Evolutionary conservation across 2,797 vertebrate genomes (phyloP).

Genomic region (Chelidonichthys spinosus): DNA sequence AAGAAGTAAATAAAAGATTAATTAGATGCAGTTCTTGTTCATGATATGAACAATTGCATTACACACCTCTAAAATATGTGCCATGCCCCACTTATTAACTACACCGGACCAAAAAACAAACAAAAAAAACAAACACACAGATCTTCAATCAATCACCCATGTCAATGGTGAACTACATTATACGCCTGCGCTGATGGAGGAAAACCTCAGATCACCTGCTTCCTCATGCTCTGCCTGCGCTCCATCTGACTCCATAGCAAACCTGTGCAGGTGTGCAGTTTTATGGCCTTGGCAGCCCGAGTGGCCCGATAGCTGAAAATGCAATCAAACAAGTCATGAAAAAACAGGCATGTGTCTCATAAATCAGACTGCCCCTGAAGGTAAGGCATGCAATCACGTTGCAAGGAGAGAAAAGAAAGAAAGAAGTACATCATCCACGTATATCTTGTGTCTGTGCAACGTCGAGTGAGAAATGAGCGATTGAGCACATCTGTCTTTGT

Average conservation of each 20-base stretch:
- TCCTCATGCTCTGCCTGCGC: conserved; percentile 52
- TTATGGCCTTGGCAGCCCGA: conserved; percentile 77
- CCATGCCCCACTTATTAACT: conserved; percentile 8
- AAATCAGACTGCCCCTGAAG: conserved; percentile 77
- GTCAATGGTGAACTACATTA: conserved; percentile 30
- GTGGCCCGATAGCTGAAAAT: conserved; percentile 75
- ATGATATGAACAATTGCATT: neutral
- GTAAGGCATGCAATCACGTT: conserved; percentile 61
- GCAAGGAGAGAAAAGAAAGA: conserved; percentile 54
- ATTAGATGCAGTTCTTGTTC: neutral
- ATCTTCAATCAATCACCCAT: conserved; percentile 56
- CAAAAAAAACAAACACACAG: neutral
- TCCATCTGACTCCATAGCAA: conserved; percentile 52
- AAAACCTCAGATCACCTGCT: conserved; percentile 65
- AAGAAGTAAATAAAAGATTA: neutral
- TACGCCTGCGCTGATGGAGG: conserved; percentile 51
- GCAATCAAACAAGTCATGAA: conserved; percentile 85
- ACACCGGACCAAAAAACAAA: conserved; percentile 22
- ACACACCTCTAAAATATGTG: conserved; percentile 37
- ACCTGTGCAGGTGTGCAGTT: conserved; percentile 79
- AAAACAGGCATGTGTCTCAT: conserved; percentile 79
- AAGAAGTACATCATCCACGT: conserved; percentile 59
- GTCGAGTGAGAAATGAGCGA: conserved; percentile 57
- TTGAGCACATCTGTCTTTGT: conserved; percentile 60
- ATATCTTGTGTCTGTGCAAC: conserved; percentile 48